phyloP scores from a whole-genome alignment of 2,888 invertebrate species.

The Diarsia rubi region DNA sequence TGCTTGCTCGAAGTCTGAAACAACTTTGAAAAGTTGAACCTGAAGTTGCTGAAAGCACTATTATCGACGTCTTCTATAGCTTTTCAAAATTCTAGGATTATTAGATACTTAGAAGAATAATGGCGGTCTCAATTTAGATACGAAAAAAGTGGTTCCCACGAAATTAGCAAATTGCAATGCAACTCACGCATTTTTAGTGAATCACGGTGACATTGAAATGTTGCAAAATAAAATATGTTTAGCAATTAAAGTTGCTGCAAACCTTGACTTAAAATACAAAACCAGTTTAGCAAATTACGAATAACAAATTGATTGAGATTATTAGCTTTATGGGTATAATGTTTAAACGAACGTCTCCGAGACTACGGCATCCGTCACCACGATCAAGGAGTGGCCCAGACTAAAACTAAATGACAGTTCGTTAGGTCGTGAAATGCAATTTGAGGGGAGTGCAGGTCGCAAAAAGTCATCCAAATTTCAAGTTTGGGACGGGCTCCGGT shows the following conservation, averaged over 20 bases:
- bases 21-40: neutral
- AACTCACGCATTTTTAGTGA: constrained; percentile 11
- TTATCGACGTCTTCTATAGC: neutral
- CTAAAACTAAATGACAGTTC: constrained; percentile 21
- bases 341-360: constrained; percentile 16
- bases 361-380: constrained; percentile 10
- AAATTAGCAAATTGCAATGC: constrained; percentile 23
- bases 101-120: constrained; percentile 1
- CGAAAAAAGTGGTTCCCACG: constrained; percentile 41
- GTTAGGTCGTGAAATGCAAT: constrained; percentile 18
- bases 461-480: constrained; percentile 55
- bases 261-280: constrained; percentile 55
- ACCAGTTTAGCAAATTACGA: constrained; percentile 40
- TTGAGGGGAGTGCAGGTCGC: constrained; percentile 18
- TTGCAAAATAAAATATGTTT: constrained; percentile 30
- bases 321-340: constrained; percentile 13
- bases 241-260: constrained; percentile 33
- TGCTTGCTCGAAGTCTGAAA: neutral
- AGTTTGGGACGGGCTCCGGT: constrained; percentile 51
- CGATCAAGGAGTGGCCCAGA: constrained; percentile 7
- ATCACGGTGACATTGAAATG: constrained; percentile 31
- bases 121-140: constrained; percentile 2
- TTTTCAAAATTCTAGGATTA: constrained; percentile 1
- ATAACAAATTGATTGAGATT: constrained; percentile 38
- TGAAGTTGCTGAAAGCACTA: neutral